Percentiles rank a stretch among this genome's conserved stretches.
phyloP scores from a whole-genome alignment of 2,113 vertebrate genomes.

The Takifugu flavidus region DNA sequence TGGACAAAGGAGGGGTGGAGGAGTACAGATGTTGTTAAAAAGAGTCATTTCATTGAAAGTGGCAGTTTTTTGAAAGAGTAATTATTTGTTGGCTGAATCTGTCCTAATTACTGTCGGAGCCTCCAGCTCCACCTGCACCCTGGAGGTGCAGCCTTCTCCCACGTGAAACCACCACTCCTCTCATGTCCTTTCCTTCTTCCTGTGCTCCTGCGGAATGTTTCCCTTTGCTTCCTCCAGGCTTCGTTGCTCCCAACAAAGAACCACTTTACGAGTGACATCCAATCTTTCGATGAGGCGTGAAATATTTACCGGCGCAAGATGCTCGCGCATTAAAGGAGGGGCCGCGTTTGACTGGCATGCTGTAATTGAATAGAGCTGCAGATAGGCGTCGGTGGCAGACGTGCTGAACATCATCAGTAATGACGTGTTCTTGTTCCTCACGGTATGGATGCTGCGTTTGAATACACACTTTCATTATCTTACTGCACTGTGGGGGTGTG shows the following conservation, averaged over 20 bases:
- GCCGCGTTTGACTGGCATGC: slow-evolving; percentile 9
- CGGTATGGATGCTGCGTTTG: too few species aligned
- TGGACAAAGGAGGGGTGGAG: too few species aligned
- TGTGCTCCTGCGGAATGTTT: too few species aligned
- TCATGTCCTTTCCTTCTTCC: not conserved
- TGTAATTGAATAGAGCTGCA: not conserved
- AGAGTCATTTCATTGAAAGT: too few species aligned
- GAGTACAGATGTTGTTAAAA: too few species aligned
- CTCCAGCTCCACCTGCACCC: not conserved
- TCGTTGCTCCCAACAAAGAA: not conserved
- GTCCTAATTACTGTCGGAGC: not conserved
- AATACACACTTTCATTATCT: too few species aligned
- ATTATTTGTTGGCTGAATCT: not conserved
- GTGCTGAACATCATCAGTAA: not conserved
- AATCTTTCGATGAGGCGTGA: slow-evolving; percentile 27
- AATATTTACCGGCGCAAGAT: slow-evolving; percentile 18
- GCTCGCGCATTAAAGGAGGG: slow-evolving; percentile 21
- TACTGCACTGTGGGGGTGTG: too few species aligned
- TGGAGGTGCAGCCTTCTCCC: not conserved
- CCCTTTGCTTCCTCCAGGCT: not conserved
- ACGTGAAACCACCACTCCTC: not conserved
- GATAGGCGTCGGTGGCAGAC: not conserved
- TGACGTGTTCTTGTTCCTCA: not conserved
- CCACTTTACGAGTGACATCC: slow-evolving; percentile 14
- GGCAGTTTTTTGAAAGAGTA: too few species aligned